Conservation (phyloP, 2,797 vertebrate genomes). For the Sebastes alutus region DNA sequence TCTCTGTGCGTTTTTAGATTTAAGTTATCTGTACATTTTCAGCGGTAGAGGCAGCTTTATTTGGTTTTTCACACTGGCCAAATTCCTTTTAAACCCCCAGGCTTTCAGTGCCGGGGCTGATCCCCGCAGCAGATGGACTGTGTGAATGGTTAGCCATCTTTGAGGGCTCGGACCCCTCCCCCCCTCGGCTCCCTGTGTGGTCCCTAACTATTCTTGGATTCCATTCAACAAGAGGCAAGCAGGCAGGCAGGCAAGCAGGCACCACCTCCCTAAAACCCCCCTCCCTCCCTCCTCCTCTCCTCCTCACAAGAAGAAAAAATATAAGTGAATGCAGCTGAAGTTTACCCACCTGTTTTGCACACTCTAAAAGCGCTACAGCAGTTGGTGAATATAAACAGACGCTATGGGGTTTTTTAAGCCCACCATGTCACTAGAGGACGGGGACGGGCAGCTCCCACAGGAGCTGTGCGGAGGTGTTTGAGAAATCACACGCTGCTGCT, state of each 20-base stretch:
- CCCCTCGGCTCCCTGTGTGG: constrained; percentile 92
- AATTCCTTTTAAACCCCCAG: constrained; percentile 91
- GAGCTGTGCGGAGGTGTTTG: constrained; percentile 54
- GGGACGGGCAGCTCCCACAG: constrained; percentile 59
- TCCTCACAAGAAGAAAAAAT: constrained; percentile 78
- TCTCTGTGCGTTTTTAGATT: constrained; percentile 52
- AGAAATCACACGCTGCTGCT: constrained; percentile 40
- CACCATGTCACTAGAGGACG: constrained; percentile 69
- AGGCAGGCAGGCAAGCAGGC: constrained; percentile 80
- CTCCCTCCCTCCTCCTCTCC: constrained; percentile 65
- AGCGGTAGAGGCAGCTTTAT: constrained; percentile 81
- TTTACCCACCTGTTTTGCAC: constrained; percentile 91
- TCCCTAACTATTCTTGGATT: constrained; percentile 97
- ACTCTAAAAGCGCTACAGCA: constrained; percentile 79
- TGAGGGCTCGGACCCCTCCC: constrained; percentile 87
- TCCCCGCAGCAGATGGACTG: constrained; percentile 95
- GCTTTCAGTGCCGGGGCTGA: constrained; percentile 85
- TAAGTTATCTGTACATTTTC: constrained; percentile 68
- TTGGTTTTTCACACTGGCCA: constrained; percentile 87
- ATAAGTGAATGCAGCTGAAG: constrained; percentile 88
- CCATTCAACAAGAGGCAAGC: constrained; percentile 93
- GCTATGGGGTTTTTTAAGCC: constrained; percentile 75
- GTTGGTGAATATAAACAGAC: constrained; percentile 82
- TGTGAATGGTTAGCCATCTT: constrained; percentile 95
- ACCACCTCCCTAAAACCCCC: constrained; percentile 78